phyloP scores from a whole-genome alignment of 2,113 vertebrate genomes.

The Misgurnus mizolepis region DNA sequence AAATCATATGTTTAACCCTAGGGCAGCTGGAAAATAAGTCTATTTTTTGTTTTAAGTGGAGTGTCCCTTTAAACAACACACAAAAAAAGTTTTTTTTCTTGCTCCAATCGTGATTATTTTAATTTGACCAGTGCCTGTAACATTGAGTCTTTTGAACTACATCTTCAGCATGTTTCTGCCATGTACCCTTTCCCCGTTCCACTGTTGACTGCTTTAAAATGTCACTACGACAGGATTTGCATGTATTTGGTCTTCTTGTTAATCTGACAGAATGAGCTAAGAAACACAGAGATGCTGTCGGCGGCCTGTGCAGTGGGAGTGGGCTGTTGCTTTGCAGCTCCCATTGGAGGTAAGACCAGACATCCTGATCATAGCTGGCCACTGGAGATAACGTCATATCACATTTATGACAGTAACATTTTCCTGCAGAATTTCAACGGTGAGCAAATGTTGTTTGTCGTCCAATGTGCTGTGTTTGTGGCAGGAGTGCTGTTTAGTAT shows the following conservation, averaged over 20 bases:
- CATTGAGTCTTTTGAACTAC: background rate
- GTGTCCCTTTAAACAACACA: background rate
- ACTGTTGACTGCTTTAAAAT: constrained; percentile 20
- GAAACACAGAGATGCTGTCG: constrained; percentile 98
- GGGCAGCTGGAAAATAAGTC: no score
- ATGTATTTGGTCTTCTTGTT: constrained; percentile 58
- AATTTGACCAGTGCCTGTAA: background rate
- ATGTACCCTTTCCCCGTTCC: constrained; percentile 19
- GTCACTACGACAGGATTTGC: constrained; percentile 8
- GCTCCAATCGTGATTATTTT: constrained; percentile 28
- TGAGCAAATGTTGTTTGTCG: constrained; percentile 1
- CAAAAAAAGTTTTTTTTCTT: background rate
- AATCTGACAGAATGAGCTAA: constrained; percentile 88
- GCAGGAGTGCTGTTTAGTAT: constrained; percentile 97
- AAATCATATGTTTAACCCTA: no score
- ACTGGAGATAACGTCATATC: constrained; percentile 42
- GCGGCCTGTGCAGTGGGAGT: constrained; percentile 95
- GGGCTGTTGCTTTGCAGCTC: constrained; percentile 96
- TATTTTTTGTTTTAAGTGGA: no score
- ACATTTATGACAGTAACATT: constrained; percentile 12
- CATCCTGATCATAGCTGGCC: constrained; percentile 31
- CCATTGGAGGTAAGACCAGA: constrained; percentile 90
- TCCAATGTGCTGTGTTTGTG: constrained; percentile 22
- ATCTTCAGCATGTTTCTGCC: background rate
- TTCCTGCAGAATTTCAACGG: background rate